Conservation (phyloP, 1,140 invertebrate genomes). For the Trypoxylus dichotomus region DNA sequence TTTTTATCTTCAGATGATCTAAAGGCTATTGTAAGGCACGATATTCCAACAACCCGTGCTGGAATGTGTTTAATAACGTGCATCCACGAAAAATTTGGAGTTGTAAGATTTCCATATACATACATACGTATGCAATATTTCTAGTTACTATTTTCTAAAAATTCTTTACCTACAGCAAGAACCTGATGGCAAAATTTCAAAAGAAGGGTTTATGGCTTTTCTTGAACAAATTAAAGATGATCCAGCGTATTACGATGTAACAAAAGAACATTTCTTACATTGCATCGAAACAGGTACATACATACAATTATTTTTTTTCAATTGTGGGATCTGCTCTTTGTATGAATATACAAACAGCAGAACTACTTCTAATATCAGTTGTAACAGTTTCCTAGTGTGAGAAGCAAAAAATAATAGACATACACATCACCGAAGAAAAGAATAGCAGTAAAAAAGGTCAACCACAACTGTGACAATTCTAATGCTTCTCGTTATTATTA, state of each 20-base stretch:
- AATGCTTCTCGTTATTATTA: too few species aligned
- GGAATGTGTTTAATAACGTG: not conserved
- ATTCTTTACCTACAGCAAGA: not conserved
- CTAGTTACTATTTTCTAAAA: not conserved
- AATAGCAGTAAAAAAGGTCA: too few species aligned
- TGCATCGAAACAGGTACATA: not conserved
- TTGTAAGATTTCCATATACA: not conserved
- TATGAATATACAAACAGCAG: too few species aligned
- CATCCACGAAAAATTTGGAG: conserved; percentile 8
- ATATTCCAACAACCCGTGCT: not conserved
- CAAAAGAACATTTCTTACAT: not conserved
- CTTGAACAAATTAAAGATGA: not conserved
- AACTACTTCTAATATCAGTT: too few species aligned
- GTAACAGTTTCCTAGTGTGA: too few species aligned
- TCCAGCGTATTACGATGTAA: not conserved
- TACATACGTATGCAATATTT: not conserved
- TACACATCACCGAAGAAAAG: too few species aligned
- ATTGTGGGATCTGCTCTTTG: too few species aligned
- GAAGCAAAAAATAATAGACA: too few species aligned
- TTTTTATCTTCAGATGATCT: not conserved
- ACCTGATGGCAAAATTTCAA: not conserved
- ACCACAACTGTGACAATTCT: too few species aligned
- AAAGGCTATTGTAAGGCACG: not conserved
- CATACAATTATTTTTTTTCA: not conserved
- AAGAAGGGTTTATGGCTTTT: not conserved